Evolutionary conservation across 1,140 invertebrate genomes (phyloP).

Genomic region (Drosophila novamexicana): DNA sequence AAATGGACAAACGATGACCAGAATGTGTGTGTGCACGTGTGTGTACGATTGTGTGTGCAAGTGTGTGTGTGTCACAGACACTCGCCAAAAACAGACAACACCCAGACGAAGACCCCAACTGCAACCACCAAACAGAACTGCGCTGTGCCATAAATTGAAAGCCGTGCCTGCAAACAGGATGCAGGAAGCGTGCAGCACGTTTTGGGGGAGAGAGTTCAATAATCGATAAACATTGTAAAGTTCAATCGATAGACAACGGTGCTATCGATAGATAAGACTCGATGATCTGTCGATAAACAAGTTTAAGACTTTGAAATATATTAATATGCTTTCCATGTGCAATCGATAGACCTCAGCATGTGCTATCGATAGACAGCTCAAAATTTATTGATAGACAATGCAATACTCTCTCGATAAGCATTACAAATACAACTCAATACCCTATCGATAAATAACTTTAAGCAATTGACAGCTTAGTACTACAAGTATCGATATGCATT

Average conservation of each 20-base stretch:
- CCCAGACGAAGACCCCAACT: constrained; percentile 16
- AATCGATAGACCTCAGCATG: too few relatives aligned
- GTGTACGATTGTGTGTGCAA: not conserved
- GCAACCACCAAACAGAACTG: not conserved
- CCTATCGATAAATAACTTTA: too few relatives aligned
- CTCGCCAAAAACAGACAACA: constrained; percentile 34
- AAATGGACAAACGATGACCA: constrained; percentile 37
- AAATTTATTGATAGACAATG: too few relatives aligned
- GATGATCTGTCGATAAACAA: not conserved
- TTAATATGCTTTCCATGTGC: too few relatives aligned
- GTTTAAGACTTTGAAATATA: not conserved
- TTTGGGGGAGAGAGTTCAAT: not conserved
- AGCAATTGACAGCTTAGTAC: too few relatives aligned
- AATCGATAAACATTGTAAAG: not conserved
- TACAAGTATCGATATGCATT: not conserved
- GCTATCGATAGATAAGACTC: not conserved
- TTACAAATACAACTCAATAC: too few relatives aligned
- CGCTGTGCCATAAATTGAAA: constrained; percentile 20
- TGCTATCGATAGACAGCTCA: too few relatives aligned
- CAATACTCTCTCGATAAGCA: too few relatives aligned
- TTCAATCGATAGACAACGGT: not conserved
- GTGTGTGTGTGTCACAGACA: constrained; percentile 29
- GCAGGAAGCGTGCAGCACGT: constrained; percentile 45
- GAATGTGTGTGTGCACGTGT: not conserved
- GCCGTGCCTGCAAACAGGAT: constrained; percentile 8